Evolutionary conservation across 2,888 invertebrate species (phyloP).

Genomic region (Rhyacophila evoluta): DNA sequence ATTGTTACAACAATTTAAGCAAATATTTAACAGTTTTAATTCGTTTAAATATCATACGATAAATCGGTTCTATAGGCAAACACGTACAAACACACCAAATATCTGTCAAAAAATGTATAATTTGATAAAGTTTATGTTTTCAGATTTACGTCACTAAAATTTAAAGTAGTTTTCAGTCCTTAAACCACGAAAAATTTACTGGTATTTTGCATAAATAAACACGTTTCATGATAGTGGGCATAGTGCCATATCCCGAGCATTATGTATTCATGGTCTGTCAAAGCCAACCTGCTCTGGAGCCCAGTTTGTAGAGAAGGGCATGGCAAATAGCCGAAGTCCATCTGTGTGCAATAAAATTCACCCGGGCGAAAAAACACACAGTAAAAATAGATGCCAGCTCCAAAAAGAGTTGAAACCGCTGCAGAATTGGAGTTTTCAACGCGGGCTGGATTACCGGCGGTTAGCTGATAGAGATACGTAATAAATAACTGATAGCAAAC

Average conservation of each 20-base stretch:
- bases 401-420: background rate
- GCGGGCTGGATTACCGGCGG: background rate
- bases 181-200: too few species aligned
- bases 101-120: too few species aligned
- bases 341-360: slow-evolving; percentile 25
- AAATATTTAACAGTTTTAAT: too few species aligned
- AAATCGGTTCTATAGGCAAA: too few species aligned
- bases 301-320: slow-evolving; percentile 6
- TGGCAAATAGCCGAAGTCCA: slow-evolving; percentile 23
- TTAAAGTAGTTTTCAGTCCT: too few species aligned
- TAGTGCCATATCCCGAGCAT: slow-evolving; percentile 7
- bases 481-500: too few species aligned
- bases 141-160: too few species aligned
- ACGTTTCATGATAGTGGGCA: background rate
- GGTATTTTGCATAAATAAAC: background rate
- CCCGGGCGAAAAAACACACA: slow-evolving; percentile 23
- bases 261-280: background rate
- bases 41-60: too few species aligned
- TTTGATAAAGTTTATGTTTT: too few species aligned
- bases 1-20: too few species aligned
- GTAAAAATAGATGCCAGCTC: background rate
- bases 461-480: background rate
- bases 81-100: too few species aligned
- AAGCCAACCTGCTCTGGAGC: slow-evolving; percentile 4
- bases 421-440: slow-evolving; percentile 7